phyloP scores from a whole-genome alignment of 2,113 vertebrate genomes.

The Coregonus clupeaformis region DNA sequence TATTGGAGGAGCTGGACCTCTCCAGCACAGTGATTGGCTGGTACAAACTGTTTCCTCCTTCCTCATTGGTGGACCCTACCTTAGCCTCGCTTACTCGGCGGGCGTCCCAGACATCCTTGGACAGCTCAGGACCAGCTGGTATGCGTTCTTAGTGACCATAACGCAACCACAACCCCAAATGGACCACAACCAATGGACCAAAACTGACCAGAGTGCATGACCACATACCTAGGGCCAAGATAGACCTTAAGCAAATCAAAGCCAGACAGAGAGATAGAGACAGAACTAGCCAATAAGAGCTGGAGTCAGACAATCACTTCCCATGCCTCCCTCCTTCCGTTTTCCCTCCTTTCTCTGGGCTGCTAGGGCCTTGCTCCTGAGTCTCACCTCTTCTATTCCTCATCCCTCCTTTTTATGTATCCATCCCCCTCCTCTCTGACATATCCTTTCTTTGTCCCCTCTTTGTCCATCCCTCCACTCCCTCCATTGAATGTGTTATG shows the following conservation, averaged over 20 bases:
- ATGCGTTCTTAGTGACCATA: constrained; percentile 88
- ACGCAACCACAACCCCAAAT: constrained; percentile 30
- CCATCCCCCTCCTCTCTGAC: constrained; percentile 9
- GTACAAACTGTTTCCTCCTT: constrained; percentile 99
- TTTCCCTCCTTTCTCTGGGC: constrained; percentile 18
- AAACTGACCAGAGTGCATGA: constrained; percentile 52
- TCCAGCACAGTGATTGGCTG: constrained; percentile 99
- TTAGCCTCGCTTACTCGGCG: constrained; percentile 93
- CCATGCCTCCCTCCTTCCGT: constrained; percentile 71
- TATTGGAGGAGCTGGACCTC: constrained; percentile 96
- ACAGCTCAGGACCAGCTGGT: constrained; percentile 94
- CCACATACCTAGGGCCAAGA: constrained; percentile 16
- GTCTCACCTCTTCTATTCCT: constrained; percentile 18
- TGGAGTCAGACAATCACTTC: constrained; percentile 98
- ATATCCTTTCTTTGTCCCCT: background rate
- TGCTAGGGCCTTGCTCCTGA: constrained; percentile 24
- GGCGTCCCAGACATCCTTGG: constrained; percentile 98
- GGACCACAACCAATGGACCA: constrained; percentile 62
- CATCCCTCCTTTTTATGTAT: constrained; percentile 36
- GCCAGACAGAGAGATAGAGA: constrained; percentile 53
- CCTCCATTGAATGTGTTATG: background rate
- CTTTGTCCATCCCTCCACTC: constrained; percentile 11
- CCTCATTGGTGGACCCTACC: constrained; percentile 96
- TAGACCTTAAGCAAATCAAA: constrained; percentile 58
- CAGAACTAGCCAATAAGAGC: constrained; percentile 80